Evolutionary conservation across 2,888 invertebrate species (phyloP).

Genomic region (Fragum sueziense): DNA sequence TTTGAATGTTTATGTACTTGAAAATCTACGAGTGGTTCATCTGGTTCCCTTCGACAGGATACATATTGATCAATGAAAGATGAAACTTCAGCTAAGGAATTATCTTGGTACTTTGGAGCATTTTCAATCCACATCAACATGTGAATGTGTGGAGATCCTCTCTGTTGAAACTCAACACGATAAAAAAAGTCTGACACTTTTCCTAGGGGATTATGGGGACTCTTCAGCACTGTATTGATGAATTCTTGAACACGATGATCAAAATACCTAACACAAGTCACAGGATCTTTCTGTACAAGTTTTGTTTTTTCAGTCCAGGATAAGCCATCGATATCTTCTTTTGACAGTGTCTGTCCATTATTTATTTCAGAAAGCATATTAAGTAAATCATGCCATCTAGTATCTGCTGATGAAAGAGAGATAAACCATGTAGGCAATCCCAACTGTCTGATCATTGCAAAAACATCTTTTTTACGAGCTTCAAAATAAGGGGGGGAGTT

Average conservation of each 20-base stretch:
- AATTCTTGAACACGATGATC: slow-evolving; percentile 33
- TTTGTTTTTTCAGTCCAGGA: slow-evolving; percentile 14
- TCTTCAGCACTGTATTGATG: slow-evolving; percentile 28
- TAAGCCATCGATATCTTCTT: slow-evolving; percentile 19
- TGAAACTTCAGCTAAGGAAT: slow-evolving; percentile 29
- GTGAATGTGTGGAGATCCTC: slow-evolving; percentile 60
- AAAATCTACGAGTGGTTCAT: slow-evolving; percentile 10
- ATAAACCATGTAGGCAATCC: slow-evolving; percentile 53
- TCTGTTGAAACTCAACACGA: slow-evolving; percentile 51
- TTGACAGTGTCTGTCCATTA: background rate
- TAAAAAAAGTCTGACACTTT: slow-evolving; percentile 56
- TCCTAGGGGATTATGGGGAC: slow-evolving; percentile 40
- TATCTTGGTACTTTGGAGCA: slow-evolving; percentile 37
- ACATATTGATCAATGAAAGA: slow-evolving; percentile 49
- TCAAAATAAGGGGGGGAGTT: slow-evolving; percentile 48
- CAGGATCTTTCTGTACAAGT: slow-evolving; percentile 51
- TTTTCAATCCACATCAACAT: slow-evolving; percentile 52
- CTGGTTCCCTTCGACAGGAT: slow-evolving; percentile 30
- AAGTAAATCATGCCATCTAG: slow-evolving; percentile 37
- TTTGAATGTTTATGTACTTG: slow-evolving; percentile 20
- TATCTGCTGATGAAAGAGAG: slow-evolving; percentile 55
- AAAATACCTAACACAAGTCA: slow-evolving; percentile 55
- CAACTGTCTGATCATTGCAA: slow-evolving; percentile 64
- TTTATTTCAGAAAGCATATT: slow-evolving; percentile 10
- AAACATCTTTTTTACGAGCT: slow-evolving; percentile 55